Conservation (phyloP, 2,888 invertebrate genomes). For the Hypomecis atomaria region DNA sequence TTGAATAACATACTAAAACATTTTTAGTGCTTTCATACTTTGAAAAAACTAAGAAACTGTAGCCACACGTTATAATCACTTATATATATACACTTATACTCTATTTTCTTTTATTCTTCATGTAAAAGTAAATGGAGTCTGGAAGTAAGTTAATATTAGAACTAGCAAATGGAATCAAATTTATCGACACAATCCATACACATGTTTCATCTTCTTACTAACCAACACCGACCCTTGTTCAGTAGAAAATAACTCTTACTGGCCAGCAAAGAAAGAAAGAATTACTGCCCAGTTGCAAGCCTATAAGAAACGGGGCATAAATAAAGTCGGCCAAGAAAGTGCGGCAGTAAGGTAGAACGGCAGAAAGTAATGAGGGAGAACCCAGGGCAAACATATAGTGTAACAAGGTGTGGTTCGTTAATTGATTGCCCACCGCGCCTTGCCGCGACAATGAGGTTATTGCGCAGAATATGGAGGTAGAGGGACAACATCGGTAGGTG, state of each 20-base stretch:
- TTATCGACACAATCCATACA: neutral
- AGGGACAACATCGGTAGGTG: neutral
- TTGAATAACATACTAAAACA: too few relatives aligned
- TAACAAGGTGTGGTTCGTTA: conserved; percentile 67
- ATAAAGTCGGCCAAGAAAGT: conserved; percentile 55
- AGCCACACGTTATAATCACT: too few relatives aligned
- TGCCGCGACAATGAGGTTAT: conserved; percentile 47
- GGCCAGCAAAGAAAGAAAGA: conserved; percentile 1
- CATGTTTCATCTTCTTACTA: neutral
- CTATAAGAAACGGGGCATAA: conserved; percentile 56
- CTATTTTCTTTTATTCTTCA: too few relatives aligned
- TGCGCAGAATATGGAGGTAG: conserved; percentile 22
- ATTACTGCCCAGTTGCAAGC: conserved; percentile 28
- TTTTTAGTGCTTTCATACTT: too few relatives aligned
- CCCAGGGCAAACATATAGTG: conserved; percentile 75
- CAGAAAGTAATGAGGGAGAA: conserved; percentile 79
- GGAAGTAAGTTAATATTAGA: too few relatives aligned
- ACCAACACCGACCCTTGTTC: conserved; percentile 9
- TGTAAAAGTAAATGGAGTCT: too few relatives aligned
- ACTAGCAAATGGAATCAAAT: neutral
- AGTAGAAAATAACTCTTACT: conserved; percentile 6
- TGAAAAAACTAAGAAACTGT: too few relatives aligned
- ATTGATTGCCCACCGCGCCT: conserved; percentile 77
- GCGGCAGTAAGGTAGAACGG: conserved; percentile 53
- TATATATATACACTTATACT: too few relatives aligned